These are phyloP conservation scores for Penelope pileata DNA, from an alignment of 2,113 vertebrate genomes.

Conservation along the genomic window DNA sequence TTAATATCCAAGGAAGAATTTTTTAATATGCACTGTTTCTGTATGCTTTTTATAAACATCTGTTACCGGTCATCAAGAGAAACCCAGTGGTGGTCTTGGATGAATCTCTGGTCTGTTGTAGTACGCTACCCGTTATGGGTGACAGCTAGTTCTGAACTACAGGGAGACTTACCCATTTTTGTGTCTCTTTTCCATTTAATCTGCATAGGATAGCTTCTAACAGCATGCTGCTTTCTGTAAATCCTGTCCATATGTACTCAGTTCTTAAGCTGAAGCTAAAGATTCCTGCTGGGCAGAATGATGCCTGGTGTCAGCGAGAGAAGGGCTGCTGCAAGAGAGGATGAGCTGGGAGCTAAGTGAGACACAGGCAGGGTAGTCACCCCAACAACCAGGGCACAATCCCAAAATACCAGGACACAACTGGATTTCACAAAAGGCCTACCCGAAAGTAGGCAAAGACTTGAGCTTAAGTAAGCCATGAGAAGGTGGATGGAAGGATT, in stretches of 20 bases:
- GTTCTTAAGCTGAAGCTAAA: not conserved
- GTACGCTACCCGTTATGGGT: not conserved
- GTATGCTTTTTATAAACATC: not conserved
- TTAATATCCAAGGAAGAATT: not conserved
- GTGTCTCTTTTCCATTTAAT: not conserved
- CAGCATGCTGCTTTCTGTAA: not conserved
- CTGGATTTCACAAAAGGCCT: too few species aligned
- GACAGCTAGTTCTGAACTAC: not conserved
- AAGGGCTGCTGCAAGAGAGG: not conserved
- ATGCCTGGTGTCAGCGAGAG: not conserved
- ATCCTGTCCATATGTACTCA: not conserved
- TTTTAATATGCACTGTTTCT: not conserved
- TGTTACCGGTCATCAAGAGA: fast-evolving
- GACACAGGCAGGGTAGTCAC: not conserved
- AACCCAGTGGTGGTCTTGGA: not conserved
- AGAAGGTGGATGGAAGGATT: not conserved
- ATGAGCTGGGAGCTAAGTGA: not conserved
- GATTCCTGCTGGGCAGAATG: not conserved
- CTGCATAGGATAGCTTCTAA: not conserved
- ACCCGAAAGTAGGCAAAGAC: fast-evolving
- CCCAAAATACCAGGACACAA: not conserved
- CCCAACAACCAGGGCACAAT: not conserved
- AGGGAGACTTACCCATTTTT: not conserved
- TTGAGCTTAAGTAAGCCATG: not conserved
- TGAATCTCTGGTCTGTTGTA: not conserved